Conservation (phyloP, 2,797 vertebrate genomes). For the Luscinia megarhynchos region DNA sequence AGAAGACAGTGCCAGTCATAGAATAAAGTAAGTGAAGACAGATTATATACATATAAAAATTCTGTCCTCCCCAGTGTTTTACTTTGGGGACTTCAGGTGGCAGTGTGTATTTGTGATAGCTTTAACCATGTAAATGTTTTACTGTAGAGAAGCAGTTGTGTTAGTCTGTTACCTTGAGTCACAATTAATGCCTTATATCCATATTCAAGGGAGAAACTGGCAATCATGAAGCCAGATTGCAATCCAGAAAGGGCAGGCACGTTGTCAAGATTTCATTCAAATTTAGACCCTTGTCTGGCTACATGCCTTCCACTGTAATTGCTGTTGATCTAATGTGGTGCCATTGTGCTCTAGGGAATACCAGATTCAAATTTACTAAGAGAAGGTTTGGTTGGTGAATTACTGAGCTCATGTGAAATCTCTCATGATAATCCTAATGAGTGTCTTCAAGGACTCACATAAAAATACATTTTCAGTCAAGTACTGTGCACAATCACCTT, state of each 20-base stretch:
- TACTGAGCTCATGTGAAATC: background rate
- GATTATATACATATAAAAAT: too few relatives aligned
- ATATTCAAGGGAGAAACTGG: background rate
- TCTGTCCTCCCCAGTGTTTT: background rate
- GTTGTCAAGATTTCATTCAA: background rate
- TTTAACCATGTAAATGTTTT: background rate
- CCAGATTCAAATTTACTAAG: background rate
- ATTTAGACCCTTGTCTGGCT: background rate
- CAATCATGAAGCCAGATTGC: background rate
- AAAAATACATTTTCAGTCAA: background rate
- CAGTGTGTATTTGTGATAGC: background rate
- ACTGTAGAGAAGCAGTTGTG: background rate
- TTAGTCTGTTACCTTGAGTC: background rate
- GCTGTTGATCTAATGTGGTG: background rate
- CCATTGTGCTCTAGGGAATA: background rate
- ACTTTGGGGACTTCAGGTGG: background rate
- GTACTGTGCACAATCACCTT: background rate
- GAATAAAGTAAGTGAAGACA: background rate
- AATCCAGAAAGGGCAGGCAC: background rate
- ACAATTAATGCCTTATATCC: background rate
- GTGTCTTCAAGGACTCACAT: background rate
- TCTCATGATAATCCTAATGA: background rate
- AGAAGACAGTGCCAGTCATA: background rate
- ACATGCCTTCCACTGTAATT: background rate
- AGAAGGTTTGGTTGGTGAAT: background rate